These are phyloP conservation scores for Leptoteleia sp. DNA, from an alignment of 1,140 invertebrate species.

Conservation along the genomic window DNA sequence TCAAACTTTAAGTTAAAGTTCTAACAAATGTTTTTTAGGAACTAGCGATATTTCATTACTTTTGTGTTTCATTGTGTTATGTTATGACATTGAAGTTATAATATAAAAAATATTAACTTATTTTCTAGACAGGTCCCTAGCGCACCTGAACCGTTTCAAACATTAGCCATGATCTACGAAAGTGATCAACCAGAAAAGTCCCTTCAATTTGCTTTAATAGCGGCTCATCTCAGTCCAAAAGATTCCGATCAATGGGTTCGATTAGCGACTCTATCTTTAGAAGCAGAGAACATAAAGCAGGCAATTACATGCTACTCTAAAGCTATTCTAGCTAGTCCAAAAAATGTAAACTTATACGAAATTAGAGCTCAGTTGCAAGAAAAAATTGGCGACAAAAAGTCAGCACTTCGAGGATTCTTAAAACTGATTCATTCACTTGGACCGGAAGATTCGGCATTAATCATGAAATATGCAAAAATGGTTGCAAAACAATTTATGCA, in stretches of 20 bases:
- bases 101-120: conserved; percentile 2
- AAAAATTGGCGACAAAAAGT: conserved; percentile 86
- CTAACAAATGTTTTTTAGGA: no score
- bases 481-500: conserved; percentile 88
- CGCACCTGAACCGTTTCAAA: conserved; percentile 94
- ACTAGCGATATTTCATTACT: no score
- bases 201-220: conserved; percentile 92
- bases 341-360: conserved; percentile 87
- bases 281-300: conserved; percentile 88
- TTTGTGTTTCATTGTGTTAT: no score
- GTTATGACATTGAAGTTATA: no score
- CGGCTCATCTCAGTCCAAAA: conserved; percentile 90
- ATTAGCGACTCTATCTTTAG: conserved; percentile 89
- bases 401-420: conserved; percentile 87
- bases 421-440: conserved; percentile 86
- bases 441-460: conserved; percentile 84
- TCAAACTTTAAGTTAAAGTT: no score
- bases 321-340: conserved; percentile 87
- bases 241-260: conserved; percentile 92
- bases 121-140: conserved; percentile 86
- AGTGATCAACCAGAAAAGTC: conserved; percentile 91
- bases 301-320: conserved; percentile 92
- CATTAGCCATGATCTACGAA: conserved; percentile 94
- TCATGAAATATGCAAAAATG: conserved; percentile 88
- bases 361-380: conserved; percentile 87